A percentile compares a stretch with the other conserved stretches of the same genome.
phyloP scores from a whole-genome alignment of 2,113 vertebrate species.

The Mungos mungo region DNA sequence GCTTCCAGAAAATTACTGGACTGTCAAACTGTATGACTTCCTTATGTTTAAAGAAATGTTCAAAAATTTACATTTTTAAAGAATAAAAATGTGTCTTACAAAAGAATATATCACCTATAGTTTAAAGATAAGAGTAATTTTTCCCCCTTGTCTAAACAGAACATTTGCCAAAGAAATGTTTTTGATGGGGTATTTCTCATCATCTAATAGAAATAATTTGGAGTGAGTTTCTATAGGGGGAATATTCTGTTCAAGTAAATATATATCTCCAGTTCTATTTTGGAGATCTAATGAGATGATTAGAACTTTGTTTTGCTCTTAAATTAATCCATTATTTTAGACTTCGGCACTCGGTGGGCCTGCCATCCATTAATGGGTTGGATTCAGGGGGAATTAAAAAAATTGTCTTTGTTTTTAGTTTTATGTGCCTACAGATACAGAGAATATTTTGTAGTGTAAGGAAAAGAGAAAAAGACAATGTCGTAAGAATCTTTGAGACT shows the following conservation, averaged over 20 bases:
- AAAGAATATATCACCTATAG: not conserved
- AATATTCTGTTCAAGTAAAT: not conserved
- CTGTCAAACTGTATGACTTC: not conserved
- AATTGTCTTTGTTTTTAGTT: not conserved
- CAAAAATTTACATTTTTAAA: not conserved
- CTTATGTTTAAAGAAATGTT: not conserved
- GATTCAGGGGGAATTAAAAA: not conserved
- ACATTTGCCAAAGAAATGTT: constrained; percentile 27
- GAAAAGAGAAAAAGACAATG: constrained; percentile 15
- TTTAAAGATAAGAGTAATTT: not conserved
- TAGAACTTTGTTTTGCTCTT: not conserved
- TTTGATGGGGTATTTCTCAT: constrained; percentile 2
- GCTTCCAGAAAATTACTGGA: not conserved
- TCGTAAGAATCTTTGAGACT: constrained; percentile 13
- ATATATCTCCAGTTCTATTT: not conserved
- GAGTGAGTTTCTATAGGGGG: not conserved
- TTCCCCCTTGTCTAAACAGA: not conserved
- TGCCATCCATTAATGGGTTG: not conserved
- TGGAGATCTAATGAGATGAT: not conserved
- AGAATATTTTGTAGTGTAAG: not conserved
- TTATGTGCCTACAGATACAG: not conserved
- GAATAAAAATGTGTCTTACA: constrained; percentile 12
- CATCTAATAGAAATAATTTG: not conserved
- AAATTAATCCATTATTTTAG: not conserved
- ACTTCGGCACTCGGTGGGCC: not conserved